phyloP scores from a whole-genome alignment of 1,140 invertebrate genomes.

The Drosophila ficusphila region DNA sequence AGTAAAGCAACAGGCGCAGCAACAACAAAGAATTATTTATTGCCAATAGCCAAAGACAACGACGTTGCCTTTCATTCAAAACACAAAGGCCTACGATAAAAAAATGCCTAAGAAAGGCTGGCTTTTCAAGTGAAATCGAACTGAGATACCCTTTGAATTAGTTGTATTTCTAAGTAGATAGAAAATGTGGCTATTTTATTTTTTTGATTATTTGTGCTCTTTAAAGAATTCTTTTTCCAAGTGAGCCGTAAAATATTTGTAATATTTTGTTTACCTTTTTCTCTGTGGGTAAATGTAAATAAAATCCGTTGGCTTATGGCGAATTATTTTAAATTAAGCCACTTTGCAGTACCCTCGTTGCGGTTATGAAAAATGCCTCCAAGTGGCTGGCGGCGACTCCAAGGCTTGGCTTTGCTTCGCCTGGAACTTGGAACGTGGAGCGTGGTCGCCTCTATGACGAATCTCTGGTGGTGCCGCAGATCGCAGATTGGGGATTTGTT shows the following conservation, averaged over 20 bases:
- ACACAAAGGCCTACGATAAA: conserved; percentile 41
- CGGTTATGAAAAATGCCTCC: conserved; percentile 36
- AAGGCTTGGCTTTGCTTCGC: conserved; percentile 65
- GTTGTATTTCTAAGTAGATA: no score
- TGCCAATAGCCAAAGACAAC: conserved; percentile 59
- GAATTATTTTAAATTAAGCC: conserved; percentile 21
- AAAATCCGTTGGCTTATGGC: no score
- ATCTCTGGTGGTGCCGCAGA: conserved; percentile 43
- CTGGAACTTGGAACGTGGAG: no score
- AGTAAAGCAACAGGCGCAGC: conserved; percentile 58
- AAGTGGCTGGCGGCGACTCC: conserved; percentile 41
- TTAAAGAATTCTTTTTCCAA: no score
- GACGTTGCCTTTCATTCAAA: conserved; percentile 71
- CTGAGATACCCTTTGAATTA: conserved; percentile 10
- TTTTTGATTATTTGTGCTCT: no score
- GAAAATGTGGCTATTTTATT: no score
- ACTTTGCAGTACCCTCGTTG: conserved; percentile 28
- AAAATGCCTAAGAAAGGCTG: conserved; percentile 13
- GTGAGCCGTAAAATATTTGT: no score
- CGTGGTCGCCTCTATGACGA: conserved; percentile 68
- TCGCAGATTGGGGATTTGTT: not conserved
- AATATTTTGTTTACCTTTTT: no score
- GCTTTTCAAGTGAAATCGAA: not conserved
- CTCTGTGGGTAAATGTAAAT: no score
- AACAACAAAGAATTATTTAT: conserved; percentile 77